Evolutionary conservation across 2,113 vertebrate species (phyloP), one percentile per base, ranked within the genome.

Genomic region (Psephotus haematonotus): DNA sequence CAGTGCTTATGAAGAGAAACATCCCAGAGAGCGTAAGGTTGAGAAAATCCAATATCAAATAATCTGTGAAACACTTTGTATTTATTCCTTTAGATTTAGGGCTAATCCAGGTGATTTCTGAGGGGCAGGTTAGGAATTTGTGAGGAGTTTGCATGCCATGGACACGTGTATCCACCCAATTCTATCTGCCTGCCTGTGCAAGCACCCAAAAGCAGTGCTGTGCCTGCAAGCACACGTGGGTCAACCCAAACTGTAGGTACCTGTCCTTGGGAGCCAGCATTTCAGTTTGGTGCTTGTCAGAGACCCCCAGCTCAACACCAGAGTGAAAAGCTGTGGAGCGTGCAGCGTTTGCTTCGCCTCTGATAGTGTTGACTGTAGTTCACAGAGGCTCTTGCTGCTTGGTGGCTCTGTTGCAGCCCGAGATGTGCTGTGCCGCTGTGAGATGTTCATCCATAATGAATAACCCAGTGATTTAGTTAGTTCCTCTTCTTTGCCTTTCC

Each of bases 381-480:
- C 65, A 29, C 76, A 68, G 94, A 72, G 84, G 49, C 65, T 60
- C 52, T 79, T 3, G 5, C 94, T 85, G 65, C 11, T 91, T 0
- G 0, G 69, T 50, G 64, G 83, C 91, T 81, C 60, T 55, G 72
- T 60, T 86, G 83, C 94, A 97, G 88, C 64, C 86, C 13, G 70
- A 60, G 88, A 82, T 92, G 74, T 74, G 13, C 92, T 60, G 7
- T 88, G 43, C 77, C 81, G 33, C 86, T 74, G 82, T 65, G 78
- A 74, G 95, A 83, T 89, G 88, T 85, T 90, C 95, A 93, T 94
- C 95, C 93, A 82, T 96, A 94, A 94, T 91, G 91, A 89, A 94
- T 92, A 93, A 93, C 92, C 93, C 89, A 68, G 49, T 91, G 93
- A 93, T 96, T 77, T 81, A 92, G 94, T 92, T 88, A 90, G 92